Evolutionary conservation across 2,888 invertebrate species (phyloP), one percentile per base, ranked within the genome.

Genomic region (Eupsilia transversa): DNA sequence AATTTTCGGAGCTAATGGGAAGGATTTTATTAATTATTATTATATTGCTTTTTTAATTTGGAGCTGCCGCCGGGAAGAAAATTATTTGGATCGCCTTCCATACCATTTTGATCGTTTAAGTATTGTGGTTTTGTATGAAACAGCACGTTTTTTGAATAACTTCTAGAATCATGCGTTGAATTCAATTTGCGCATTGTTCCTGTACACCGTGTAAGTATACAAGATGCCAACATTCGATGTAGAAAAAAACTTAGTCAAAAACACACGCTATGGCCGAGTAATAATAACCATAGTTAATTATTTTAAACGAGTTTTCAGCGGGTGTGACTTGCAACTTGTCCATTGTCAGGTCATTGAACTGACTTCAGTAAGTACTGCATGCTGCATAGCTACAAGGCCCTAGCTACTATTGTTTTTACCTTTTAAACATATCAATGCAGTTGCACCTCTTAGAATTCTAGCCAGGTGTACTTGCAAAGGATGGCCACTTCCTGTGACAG

Each of bases 261-360:
- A 46, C 23, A 46, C n/a, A 14, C 9, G 17, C 38, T 17, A 33
- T 5, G 33, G 12, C n/a, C 9, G 41, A 23, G n/a, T 65, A 49
- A 20, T 77, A 70, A 56, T 17, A 70, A 14, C n/a, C 14, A 17
- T 49, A 72, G 41, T 72, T 57, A 14, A 79, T 79, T 79, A 57
- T 52, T 57, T 49, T 43, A 57, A 74, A 52, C 77, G 20, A 63
- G 41, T 63, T 49, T 14, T 20, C 35, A 49, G 17, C 63, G 49
- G 72, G 61, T 63, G 77, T 77, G 77, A 72, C 77, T 63, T 77
- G 72, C 79, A 77, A 77, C 33, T 72, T 72, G 46, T 41, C 4
- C 61, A 56, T 41, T 56, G 61, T 63, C 3, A 52, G 77, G 63
- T 63, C 30, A 57, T 63, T 72, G 49, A 63, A 14, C 38, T 71